These are phyloP conservation scores for Marisa cornuarietis DNA, from an alignment of 1,140 invertebrate species.

Conservation along the genomic window DNA sequence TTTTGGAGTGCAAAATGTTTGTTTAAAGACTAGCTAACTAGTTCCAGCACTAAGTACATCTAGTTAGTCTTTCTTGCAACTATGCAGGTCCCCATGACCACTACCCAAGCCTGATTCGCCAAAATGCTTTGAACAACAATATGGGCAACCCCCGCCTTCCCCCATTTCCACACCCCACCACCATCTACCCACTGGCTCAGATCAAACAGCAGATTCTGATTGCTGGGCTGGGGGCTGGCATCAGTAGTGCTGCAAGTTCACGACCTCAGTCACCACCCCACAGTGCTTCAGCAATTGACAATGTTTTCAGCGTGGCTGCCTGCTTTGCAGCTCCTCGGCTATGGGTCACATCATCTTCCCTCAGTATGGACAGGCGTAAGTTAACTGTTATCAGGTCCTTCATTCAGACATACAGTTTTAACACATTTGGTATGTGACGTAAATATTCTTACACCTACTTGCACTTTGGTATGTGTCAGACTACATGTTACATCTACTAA, in stretches of 20 bases:
- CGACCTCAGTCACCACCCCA: constrained; percentile 70
- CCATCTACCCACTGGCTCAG: constrained; percentile 83
- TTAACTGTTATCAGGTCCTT: constrained; percentile 35
- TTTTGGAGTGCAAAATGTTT: too few species aligned
- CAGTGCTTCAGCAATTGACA: constrained; percentile 42
- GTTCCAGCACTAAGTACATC: too few species aligned
- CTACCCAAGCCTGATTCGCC: constrained; percentile 77
- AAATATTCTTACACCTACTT: too few species aligned
- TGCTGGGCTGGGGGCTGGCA: constrained; percentile 46
- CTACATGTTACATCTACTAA: too few species aligned
- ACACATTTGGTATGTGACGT: background rate
- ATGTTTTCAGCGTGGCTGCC: constrained; percentile 76
- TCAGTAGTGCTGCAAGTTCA: constrained; percentile 16
- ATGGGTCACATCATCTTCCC: constrained; percentile 72
- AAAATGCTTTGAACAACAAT: constrained; percentile 69
- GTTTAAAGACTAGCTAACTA: too few species aligned
- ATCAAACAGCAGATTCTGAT: constrained; percentile 76
- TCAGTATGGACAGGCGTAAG: constrained; percentile 59
- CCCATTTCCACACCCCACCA: constrained; percentile 85
- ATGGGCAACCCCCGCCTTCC: constrained; percentile 81
- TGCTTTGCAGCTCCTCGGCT: constrained; percentile 80
- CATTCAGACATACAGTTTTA: background rate
- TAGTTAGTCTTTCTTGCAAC: background rate
- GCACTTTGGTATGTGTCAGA: too few species aligned
- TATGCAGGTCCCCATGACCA: constrained; percentile 48